These are phyloP conservation scores for Hirtodrosophila duncani DNA, from an alignment of 2,888 invertebrate genomes.

Conservation along the genomic window DNA sequence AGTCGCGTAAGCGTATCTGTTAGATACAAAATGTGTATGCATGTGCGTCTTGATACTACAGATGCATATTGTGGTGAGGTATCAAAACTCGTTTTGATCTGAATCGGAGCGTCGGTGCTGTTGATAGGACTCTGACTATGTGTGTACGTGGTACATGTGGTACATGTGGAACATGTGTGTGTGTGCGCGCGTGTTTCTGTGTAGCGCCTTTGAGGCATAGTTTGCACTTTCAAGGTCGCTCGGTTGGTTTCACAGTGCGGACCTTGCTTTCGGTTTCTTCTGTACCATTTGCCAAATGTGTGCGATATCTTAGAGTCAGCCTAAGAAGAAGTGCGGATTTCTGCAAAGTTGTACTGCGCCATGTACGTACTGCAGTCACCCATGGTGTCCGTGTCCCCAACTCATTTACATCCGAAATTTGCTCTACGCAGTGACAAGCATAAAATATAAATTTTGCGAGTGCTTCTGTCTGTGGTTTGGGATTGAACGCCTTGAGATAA, in stretches of 20 bases:
- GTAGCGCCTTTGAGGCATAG: slow-evolving; percentile 69
- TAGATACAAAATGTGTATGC: slow-evolving; percentile 54
- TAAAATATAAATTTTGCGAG: slow-evolving; percentile 65
- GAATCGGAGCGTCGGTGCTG: neutral
- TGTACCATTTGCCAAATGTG: neutral
- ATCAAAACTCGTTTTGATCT: slow-evolving; percentile 56
- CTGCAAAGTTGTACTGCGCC: too few relatives aligned
- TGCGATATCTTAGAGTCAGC: too few relatives aligned
- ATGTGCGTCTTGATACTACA: slow-evolving; percentile 34
- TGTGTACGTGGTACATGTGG: neutral
- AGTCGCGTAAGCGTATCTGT: slow-evolving; percentile 49
- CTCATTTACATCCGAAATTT: slow-evolving; percentile 43
- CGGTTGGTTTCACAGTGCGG: slow-evolving; percentile 7
- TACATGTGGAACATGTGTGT: slow-evolving; percentile 7
- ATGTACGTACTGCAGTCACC: too few relatives aligned
- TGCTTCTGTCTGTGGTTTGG: slow-evolving; percentile 23
- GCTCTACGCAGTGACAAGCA: slow-evolving; percentile 32
- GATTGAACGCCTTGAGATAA: slow-evolving; percentile 13
- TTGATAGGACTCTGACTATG: slow-evolving; percentile 20
- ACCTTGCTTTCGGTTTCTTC: slow-evolving; percentile 4
- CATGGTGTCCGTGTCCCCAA: neutral
- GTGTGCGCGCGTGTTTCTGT: slow-evolving; percentile 16
- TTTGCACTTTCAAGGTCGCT: slow-evolving; percentile 70
- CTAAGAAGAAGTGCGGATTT: too few relatives aligned
- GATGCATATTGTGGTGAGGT: slow-evolving; percentile 39